These are phyloP conservation scores for Alcedo atthis DNA, from an alignment of 2,797 vertebrate genomes.

Conservation along the genomic window DNA sequence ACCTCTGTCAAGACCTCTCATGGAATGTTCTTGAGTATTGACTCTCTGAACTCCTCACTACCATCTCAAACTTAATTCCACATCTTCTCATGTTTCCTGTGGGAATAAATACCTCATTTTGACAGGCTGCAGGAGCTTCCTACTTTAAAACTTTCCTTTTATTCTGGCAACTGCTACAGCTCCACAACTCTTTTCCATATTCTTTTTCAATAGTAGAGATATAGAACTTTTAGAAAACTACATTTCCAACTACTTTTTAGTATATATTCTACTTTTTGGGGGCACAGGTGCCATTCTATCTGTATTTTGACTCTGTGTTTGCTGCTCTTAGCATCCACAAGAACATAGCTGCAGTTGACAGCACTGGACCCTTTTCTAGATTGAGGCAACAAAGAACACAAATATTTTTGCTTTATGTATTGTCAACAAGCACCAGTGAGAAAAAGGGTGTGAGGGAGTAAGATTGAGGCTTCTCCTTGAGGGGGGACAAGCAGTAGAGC, in stretches of 20 bases:
- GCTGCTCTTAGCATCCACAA: neutral
- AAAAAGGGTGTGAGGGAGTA: neutral
- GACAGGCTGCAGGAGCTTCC: neutral
- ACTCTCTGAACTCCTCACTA: neutral
- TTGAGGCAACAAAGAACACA: neutral
- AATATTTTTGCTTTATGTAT: neutral
- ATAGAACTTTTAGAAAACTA: neutral
- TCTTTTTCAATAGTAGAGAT: neutral
- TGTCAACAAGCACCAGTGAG: neutral
- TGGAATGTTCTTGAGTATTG: neutral
- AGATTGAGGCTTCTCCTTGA: neutral
- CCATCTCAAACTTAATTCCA: neutral
- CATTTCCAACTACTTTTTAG: neutral
- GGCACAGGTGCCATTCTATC: neutral
- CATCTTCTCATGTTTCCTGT: neutral
- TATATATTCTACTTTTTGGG: neutral
- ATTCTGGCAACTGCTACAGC: neutral
- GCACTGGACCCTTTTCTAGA: neutral
- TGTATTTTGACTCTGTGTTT: neutral
- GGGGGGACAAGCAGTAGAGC: rapidly evolving
- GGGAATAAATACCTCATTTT: neutral
- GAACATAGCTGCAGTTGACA: neutral
- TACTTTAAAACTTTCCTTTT: neutral
- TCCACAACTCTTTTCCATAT: neutral
- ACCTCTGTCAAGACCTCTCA: neutral